phyloP scores from a whole-genome alignment of 2,113 vertebrate species.

The Phylloscopus trochilus region DNA sequence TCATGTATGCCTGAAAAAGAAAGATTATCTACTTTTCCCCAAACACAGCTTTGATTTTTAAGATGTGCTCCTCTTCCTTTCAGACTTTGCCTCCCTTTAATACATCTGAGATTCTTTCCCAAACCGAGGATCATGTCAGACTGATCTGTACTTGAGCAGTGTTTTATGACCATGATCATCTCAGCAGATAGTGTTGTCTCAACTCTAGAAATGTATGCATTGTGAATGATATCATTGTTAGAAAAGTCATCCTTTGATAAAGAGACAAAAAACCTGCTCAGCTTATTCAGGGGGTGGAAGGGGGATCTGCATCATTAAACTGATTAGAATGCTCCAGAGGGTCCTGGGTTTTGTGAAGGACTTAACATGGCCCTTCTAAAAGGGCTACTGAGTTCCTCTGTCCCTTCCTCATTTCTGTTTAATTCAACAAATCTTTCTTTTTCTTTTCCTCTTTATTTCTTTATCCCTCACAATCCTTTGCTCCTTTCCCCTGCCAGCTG shows the following conservation, averaged over 20 bases:
- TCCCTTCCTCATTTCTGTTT: conserved; percentile 3
- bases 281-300: not conserved
- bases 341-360: conserved; percentile 27
- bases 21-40: not conserved
- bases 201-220: not conserved
- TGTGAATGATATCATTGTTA: conserved; percentile 27
- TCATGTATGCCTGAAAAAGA: not conserved
- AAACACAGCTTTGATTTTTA: not conserved
- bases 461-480: conserved; percentile 32
- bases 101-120: not conserved
- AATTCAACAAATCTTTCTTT: conserved; percentile 25
- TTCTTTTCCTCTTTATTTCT: not conserved
- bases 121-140: not conserved
- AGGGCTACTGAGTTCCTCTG: not conserved
- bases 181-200: not conserved
- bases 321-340: conserved; percentile 51
- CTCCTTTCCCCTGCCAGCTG: conserved; percentile 56
- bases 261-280: not conserved
- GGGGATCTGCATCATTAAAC: conserved; percentile 33
- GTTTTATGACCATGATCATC: not conserved
- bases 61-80: not conserved
- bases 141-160: not conserved
- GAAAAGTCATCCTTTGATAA: conserved; percentile 39
- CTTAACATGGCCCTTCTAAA: conserved; percentile 18
- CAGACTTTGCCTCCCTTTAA: not conserved